Evolutionary conservation across 2,113 vertebrate genomes (phyloP).

Genomic region (Muscicapa adusta): DNA sequence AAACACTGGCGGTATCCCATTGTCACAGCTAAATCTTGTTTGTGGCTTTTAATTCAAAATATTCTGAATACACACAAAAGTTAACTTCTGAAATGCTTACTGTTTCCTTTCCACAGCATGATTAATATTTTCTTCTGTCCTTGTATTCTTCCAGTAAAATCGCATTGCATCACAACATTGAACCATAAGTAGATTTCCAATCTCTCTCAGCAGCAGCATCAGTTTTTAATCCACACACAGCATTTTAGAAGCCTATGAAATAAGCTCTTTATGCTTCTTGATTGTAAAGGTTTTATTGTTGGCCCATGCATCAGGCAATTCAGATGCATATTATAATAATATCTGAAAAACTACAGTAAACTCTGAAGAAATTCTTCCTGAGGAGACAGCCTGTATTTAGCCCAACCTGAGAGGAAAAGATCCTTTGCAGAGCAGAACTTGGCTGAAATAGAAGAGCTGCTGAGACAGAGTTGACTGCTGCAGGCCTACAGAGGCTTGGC

Average conservation of each 20-base stretch:
- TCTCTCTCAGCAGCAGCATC: not conserved
- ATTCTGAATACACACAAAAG: not conserved
- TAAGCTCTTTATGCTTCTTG: constrained; percentile 30
- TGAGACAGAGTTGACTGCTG: not conserved
- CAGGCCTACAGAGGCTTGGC: not conserved
- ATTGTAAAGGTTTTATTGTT: not conserved
- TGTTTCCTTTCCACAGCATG: not conserved
- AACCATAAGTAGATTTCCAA: constrained; percentile 39
- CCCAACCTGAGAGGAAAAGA: not conserved
- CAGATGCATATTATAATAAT: not conserved
- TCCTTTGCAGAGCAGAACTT: not conserved
- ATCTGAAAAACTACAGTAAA: not conserved
- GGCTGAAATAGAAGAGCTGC: not conserved
- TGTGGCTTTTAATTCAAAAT: not conserved
- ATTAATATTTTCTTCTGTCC: not conserved
- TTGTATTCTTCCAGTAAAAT: not conserved
- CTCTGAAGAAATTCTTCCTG: not conserved
- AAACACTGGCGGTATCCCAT: not conserved
- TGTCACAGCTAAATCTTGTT: not conserved
- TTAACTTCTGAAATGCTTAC: not conserved
- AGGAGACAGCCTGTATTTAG: not conserved
- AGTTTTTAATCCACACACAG: constrained; percentile 32
- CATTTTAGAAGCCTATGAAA: not conserved
- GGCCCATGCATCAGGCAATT: not conserved
- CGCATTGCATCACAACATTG: not conserved